phyloP scores from a whole-genome alignment of 2,113 vertebrate species.

The Carollia perspicillata region DNA sequence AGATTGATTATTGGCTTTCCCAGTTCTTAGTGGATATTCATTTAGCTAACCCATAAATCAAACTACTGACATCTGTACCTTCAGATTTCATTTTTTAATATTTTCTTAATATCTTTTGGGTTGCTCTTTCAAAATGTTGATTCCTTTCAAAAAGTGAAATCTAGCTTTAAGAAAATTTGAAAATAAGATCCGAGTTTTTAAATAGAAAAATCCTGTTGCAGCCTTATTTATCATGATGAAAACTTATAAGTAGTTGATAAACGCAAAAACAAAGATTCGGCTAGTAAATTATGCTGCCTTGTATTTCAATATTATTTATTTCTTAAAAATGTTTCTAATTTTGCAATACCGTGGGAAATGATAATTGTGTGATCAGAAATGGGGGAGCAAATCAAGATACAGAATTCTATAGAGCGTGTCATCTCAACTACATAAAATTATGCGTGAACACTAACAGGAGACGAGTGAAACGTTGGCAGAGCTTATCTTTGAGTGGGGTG shows the following conservation, averaged over 20 bases:
- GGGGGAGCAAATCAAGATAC: not conserved
- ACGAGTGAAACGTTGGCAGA: not conserved
- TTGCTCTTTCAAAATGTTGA: constrained; percentile 28
- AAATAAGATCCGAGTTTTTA: constrained; percentile 5
- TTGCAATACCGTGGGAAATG: not conserved
- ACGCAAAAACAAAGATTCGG: not conserved
- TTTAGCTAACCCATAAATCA: constrained; percentile 46
- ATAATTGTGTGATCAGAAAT: constrained; percentile 2
- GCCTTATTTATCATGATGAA: not conserved
- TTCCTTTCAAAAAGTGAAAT: not conserved
- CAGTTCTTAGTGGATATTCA: constrained; percentile 47
- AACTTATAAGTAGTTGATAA: not conserved
- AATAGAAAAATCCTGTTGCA: not conserved
- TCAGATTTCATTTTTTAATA: constrained; percentile 29
- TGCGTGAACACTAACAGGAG: not conserved
- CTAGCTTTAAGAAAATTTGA: constrained; percentile 30
- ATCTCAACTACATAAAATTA: not conserved
- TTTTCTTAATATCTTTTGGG: not conserved
- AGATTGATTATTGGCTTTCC: constrained; percentile 51
- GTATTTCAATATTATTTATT: not conserved
- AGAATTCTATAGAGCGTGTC: not conserved
- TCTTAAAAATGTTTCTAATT: not conserved
- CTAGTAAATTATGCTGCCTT: not conserved
- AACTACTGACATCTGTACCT: not conserved
- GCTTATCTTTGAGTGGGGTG: not conserved